phyloP scores from a whole-genome alignment of 2,797 vertebrate species.

The Neoniphon sammara region DNA sequence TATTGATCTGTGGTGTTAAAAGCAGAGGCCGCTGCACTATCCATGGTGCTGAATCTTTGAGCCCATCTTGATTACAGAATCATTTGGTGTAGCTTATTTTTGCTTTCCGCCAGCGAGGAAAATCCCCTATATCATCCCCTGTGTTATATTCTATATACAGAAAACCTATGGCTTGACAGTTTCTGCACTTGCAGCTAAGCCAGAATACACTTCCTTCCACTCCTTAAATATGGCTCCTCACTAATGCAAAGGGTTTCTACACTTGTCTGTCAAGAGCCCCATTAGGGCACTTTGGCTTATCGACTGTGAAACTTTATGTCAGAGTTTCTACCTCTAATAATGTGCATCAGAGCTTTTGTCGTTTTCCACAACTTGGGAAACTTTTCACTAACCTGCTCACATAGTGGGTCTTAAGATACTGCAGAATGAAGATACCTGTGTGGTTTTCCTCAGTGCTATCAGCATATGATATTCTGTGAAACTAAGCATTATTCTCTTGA shows the following conservation, averaged over 20 bases:
- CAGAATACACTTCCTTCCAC: not conserved
- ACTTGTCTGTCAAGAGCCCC: not conserved
- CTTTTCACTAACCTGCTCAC: not conserved
- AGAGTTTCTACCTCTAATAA: not conserved
- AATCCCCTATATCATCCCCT: not conserved
- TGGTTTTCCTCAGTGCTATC: not conserved
- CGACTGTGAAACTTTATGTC: slow-evolving; percentile 1
- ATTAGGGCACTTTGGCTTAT: not conserved
- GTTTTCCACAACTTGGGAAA: not conserved
- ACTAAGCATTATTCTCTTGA: not conserved
- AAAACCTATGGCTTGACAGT: too few species aligned
- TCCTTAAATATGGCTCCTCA: not conserved
- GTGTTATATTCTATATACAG: too few species aligned
- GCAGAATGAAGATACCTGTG: not conserved
- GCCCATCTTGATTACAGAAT: too few species aligned
- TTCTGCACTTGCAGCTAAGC: too few species aligned
- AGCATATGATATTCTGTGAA: not conserved
- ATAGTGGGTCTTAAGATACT: not conserved
- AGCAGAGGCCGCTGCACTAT: too few species aligned
- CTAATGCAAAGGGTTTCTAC: not conserved
- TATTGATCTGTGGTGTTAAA: too few species aligned
- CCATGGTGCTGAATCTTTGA: too few species aligned
- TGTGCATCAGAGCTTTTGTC: not conserved
- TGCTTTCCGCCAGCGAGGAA: not conserved
- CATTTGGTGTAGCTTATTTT: too few species aligned